phyloP scores from a whole-genome alignment of 2,797 vertebrate species.

The Austrolebias charrua region DNA sequence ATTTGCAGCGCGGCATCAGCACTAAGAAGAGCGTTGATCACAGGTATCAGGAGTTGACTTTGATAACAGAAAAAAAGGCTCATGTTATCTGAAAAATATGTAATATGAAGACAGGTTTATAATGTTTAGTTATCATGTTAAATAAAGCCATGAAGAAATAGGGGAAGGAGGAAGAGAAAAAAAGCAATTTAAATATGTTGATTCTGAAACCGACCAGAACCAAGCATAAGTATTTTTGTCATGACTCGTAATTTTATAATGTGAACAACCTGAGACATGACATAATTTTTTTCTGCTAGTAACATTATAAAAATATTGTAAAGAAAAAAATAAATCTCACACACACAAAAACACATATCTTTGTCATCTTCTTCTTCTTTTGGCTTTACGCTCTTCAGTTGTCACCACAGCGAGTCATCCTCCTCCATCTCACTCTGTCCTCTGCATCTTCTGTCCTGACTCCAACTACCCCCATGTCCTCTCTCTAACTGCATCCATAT shows the following conservation, averaged over 20 bases:
- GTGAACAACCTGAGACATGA: background rate
- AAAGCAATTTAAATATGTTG: constrained; percentile 15
- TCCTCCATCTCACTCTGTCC: too few relatives aligned
- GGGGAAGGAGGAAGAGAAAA: background rate
- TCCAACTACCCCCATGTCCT: too few relatives aligned
- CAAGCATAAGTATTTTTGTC: constrained; percentile 5
- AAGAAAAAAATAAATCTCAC: background rate
- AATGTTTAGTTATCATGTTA: constrained; percentile 31
- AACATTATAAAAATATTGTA: background rate
- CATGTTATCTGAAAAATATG: constrained; percentile 47
- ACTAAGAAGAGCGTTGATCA: constrained; percentile 66
- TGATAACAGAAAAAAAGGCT: constrained; percentile 62
- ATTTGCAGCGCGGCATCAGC: constrained; percentile 68
- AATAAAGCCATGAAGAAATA: background rate
- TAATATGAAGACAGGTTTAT: constrained; percentile 50
- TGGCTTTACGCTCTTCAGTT: too few relatives aligned
- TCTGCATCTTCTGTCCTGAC: too few relatives aligned
- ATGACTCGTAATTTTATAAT: background rate
- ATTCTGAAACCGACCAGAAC: constrained; percentile 7
- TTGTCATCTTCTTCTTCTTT: too few relatives aligned
- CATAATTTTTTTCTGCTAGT: background rate
- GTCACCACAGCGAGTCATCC: too few relatives aligned
- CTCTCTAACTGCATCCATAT: too few relatives aligned
- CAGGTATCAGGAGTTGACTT: constrained; percentile 62
- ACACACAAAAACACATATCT: too few relatives aligned